Base-by-base conservation (phyloP, 2,888 invertebrate species). In the Eudiplozoon nipponicum region DNA sequence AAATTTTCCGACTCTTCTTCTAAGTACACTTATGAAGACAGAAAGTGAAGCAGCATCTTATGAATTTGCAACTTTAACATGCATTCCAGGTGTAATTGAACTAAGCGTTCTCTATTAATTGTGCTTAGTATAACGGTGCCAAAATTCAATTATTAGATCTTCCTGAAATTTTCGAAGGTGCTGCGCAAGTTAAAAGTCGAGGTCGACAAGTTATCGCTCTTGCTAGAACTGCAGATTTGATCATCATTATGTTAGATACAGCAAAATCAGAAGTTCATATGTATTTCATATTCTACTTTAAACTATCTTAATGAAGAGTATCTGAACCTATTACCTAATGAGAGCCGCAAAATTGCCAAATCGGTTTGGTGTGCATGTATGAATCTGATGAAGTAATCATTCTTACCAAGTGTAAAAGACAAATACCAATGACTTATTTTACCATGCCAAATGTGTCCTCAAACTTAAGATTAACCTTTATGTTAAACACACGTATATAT, bases 91-190 rank as follows among this genome's bases (percentile, higher is more conserved):
- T 38, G 90, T 94, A 1, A 86, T 94, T 47, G 77, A 84, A 51
- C 58, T 59, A 49, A 46, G 45, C 37, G 18, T 34, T 42, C n/a
- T 45, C n/a, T 9, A 28, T 20, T 9, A 26, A 19, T 40, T 43
- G 9, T 26, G 22, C 33, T 36, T 51, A 65, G 56, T 84, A 94
- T 57, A 75, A 84, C 54, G 94, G 90, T 33, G 94, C 94, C 26
- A 84, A 84, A 55, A 90, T 94, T 55, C 94, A 94, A 57, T 64
- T 94, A 46, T 68, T 94, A 0, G 94, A 94, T 68, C 67, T 94
- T 55, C 94, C 94, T 42, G 94, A 94, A 55, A 94, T 94, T 56
- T 98, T 94, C 57, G 94, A 98, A 66, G 94, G 94, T 43, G 94
- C 94, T 46, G 73, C 90, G 2, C 86, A 77, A 56, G 67, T 66